These are phyloP conservation scores for Hyposmocoma kahamanoa DNA, from an alignment of 1,140 invertebrate genomes.

Conservation along the genomic window DNA sequence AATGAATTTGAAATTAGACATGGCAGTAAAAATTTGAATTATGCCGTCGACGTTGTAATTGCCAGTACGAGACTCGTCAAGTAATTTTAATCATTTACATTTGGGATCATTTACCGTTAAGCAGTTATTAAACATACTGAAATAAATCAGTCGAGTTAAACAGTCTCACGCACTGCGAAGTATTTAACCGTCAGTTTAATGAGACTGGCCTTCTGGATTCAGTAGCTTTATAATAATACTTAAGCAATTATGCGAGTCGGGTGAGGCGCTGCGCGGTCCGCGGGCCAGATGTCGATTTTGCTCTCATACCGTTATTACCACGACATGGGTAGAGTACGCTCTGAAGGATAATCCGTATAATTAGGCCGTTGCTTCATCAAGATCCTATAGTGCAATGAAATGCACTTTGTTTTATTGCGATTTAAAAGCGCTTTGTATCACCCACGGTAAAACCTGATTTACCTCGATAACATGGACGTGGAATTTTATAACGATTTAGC, in stretches of 20 bases:
- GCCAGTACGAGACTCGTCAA: too few relatives aligned
- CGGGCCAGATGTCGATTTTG: conserved; percentile 43
- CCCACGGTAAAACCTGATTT: not conserved
- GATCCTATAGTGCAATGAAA: conserved; percentile 7
- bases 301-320: conserved; percentile 26
- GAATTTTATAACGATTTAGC: too few relatives aligned
- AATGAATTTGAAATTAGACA: too few relatives aligned
- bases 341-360: conserved; percentile 40
- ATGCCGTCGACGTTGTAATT: too few relatives aligned
- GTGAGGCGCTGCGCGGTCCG: conserved; percentile 24
- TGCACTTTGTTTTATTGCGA: not conserved
- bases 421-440: too few relatives aligned
- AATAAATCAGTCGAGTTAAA: conserved; percentile 21
- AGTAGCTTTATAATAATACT: conserved; percentile 46
- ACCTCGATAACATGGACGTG: too few relatives aligned
- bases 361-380: conserved; percentile 30
- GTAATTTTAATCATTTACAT: too few relatives aligned
- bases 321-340: conserved; percentile 14
- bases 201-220: conserved; percentile 33
- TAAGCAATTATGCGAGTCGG: conserved; percentile 34
- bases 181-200: conserved; percentile 16
- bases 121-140: too few relatives aligned
- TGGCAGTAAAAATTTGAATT: too few relatives aligned
- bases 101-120: too few relatives aligned
- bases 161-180: conserved; percentile 18